A percentile compares a stretch with the other conserved stretches of the same genome.
These are phyloP conservation scores for Poecilia wingei DNA, from an alignment of 2,797 vertebrate genomes.

Conservation along the genomic window DNA sequence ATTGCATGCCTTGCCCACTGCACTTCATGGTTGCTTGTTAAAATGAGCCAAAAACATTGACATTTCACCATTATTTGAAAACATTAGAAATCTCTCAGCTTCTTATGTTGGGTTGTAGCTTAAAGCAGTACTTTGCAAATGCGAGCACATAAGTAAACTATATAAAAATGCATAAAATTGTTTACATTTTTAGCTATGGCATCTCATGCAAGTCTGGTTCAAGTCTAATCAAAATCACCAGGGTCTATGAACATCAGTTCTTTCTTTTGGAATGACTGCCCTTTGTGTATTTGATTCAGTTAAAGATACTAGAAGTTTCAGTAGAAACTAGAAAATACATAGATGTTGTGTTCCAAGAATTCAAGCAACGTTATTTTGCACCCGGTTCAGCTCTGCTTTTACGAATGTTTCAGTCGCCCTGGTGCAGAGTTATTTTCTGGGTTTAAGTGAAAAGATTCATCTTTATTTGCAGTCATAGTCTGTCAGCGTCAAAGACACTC, in stretches of 20 bases:
- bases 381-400: constrained; percentile 9
- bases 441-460: constrained; percentile 38
- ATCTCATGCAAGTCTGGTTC: neutral
- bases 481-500: constrained; percentile 40
- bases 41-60: neutral
- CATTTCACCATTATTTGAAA: neutral
- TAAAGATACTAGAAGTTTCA: neutral
- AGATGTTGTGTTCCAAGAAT: neutral
- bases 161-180: neutral
- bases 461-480: constrained; percentile 42
- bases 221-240: neutral
- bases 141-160: neutral
- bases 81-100: neutral
- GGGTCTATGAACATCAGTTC: too few species aligned
- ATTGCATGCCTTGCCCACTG: neutral
- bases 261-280: neutral
- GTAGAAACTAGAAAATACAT: neutral
- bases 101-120: neutral
- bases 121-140: neutral
- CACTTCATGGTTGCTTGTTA: neutral
- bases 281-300: neutral
- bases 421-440: constrained; percentile 15
- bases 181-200: neutral
- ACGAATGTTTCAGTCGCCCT: constrained; percentile 27
- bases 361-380: constrained; percentile 1